A percentile compares a stretch with the other conserved stretches of the same genome.
These are phyloP conservation scores for Rhabdophis nuchalis DNA, from an alignment of 2,797 vertebrate genomes.

Conservation along the genomic window DNA sequence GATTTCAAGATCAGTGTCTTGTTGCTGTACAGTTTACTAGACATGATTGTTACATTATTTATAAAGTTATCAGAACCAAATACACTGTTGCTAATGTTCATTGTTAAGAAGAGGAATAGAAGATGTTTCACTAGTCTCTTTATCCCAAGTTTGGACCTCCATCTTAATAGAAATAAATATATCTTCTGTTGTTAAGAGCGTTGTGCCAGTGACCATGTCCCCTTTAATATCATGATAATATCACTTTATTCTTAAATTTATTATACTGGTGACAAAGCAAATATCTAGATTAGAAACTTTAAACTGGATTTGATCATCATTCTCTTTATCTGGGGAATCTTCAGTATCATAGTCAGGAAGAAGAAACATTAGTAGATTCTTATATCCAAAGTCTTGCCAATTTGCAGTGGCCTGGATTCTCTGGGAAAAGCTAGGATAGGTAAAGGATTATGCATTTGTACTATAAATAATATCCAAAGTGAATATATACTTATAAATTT, in stretches of 20 bases:
- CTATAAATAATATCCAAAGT: constrained; percentile 43
- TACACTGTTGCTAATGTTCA: constrained; percentile 60
- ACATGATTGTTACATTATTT: constrained; percentile 66
- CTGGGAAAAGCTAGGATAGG: neutral
- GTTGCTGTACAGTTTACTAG: constrained; percentile 66
- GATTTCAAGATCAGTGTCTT: constrained; percentile 67
- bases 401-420: neutral
- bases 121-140: constrained; percentile 61
- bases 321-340: neutral
- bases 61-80: constrained; percentile 66
- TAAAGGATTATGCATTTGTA: neutral
- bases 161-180: constrained; percentile 55
- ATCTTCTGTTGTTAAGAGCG: constrained; percentile 60
- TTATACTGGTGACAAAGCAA: constrained; percentile 45
- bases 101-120: constrained; percentile 59
- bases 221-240: constrained; percentile 58
- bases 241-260: constrained; percentile 58
- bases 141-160: constrained; percentile 52
- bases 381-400: neutral
- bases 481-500: constrained; percentile 61
- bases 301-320: neutral
- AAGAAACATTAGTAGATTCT: neutral
- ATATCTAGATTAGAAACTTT: neutral
- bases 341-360: neutral
- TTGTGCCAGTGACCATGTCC: constrained; percentile 67